phyloP scores from a whole-genome alignment of 2,888 invertebrate species.

The Acronicta psi region DNA sequence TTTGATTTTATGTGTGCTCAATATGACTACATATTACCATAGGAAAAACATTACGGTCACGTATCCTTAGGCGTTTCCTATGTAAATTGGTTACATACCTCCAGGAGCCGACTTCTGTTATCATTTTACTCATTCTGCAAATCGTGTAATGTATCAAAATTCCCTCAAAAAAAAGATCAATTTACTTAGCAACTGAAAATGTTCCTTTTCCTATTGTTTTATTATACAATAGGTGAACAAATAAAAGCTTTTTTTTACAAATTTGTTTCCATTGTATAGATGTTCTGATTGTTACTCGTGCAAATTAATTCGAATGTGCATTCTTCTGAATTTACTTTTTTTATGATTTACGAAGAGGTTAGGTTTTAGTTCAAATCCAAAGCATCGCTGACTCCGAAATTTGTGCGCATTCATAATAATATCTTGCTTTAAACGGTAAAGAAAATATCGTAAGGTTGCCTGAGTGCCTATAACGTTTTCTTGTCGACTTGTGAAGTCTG shows the following conservation, averaged over 20 bases:
- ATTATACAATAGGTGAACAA: slow-evolving; percentile 34
- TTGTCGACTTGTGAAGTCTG: too few relatives aligned
- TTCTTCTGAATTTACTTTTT: too few relatives aligned
- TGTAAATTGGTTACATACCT: slow-evolving; percentile 62
- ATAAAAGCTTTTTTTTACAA: slow-evolving; percentile 36
- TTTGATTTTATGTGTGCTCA: slow-evolving; percentile 86
- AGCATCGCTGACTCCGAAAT: too few relatives aligned
- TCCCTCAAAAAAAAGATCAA: slow-evolving; percentile 30
- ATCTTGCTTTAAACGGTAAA: too few relatives aligned
- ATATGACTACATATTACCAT: slow-evolving; percentile 84
- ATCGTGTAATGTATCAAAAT: slow-evolving; percentile 5
- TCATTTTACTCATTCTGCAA: slow-evolving; percentile 37
- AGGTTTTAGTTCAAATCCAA: too few relatives aligned
- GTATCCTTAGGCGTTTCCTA: slow-evolving; percentile 65
- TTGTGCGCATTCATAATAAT: too few relatives aligned
- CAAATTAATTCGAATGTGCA: slow-evolving; percentile 25
- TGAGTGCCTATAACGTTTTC: too few relatives aligned
- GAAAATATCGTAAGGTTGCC: too few relatives aligned
- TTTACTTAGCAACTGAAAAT: slow-evolving; percentile 34
- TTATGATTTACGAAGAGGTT: too few relatives aligned
- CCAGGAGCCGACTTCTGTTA: slow-evolving; percentile 36
- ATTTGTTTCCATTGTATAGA: slow-evolving; percentile 36
- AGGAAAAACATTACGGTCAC: slow-evolving; percentile 78
- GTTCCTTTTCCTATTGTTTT: slow-evolving; percentile 35
- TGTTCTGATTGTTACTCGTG: slow-evolving; percentile 21